phyloP scores from a whole-genome alignment of 2,797 vertebrate genomes.

The Sebastes steindachneri region DNA sequence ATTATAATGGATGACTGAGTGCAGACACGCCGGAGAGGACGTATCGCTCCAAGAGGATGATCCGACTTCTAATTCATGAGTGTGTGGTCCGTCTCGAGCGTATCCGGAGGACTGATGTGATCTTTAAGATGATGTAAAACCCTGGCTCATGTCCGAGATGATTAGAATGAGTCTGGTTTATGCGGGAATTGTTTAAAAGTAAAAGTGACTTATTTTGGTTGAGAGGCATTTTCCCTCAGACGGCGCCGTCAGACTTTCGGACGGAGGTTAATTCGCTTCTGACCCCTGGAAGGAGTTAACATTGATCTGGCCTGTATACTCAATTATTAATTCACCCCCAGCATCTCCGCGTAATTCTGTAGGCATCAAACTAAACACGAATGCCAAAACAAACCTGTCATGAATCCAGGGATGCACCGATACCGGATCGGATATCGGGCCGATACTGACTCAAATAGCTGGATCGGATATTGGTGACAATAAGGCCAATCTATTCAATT shows the following conservation, averaged over 20 bases:
- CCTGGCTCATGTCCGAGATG: slow-evolving; percentile 9
- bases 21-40: slow-evolving; percentile 17
- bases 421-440: no score
- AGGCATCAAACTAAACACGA: slow-evolving; percentile 18
- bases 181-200: slow-evolving; percentile 2
- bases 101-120: slow-evolving; percentile 52
- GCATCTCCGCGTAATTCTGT: slow-evolving; percentile 11
- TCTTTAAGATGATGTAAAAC: slow-evolving; percentile 53
- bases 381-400: slow-evolving; percentile 27
- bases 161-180: slow-evolving; percentile 27
- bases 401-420: background rate
- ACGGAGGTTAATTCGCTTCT: slow-evolving; percentile 49
- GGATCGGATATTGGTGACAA: background rate
- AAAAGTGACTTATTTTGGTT: slow-evolving; percentile 46
- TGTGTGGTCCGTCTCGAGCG: slow-evolving; percentile 25
- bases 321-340: slow-evolving; percentile 55
- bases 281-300: slow-evolving; percentile 37
- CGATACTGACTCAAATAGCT: no score
- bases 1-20: slow-evolving; percentile 34
- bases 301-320: slow-evolving; percentile 60
- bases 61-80: slow-evolving; percentile 36
- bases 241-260: slow-evolving; percentile 24
- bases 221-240: slow-evolving; percentile 51
- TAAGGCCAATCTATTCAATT: no score
- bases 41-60: slow-evolving; percentile 38